phyloP scores from a whole-genome alignment of 2,797 vertebrate genomes.

The Babyrousa celebensis region DNA sequence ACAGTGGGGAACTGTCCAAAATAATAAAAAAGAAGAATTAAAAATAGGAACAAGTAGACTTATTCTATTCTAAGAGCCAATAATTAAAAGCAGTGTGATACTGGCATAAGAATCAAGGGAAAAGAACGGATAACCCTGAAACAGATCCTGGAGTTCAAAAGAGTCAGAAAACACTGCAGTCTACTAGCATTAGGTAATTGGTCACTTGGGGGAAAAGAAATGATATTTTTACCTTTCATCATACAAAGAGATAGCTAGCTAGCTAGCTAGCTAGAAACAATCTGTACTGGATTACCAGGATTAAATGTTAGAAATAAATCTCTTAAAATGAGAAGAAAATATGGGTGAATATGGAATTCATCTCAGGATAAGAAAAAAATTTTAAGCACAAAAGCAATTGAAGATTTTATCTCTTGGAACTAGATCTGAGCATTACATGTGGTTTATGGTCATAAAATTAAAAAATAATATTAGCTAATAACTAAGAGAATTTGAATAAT shows the following conservation, averaged over 20 bases:
- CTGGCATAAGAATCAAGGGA: conserved; percentile 80
- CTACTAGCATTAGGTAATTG: conserved; percentile 42
- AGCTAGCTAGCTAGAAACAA: neutral
- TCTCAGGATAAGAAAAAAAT: neutral
- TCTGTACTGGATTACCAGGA: neutral
- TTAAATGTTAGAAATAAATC: conserved; percentile 22
- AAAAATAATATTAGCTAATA: neutral
- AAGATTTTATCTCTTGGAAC: neutral
- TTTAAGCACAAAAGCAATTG: neutral
- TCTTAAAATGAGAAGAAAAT: conserved; percentile 30
- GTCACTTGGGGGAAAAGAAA: neutral
- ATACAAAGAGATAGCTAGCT: neutral
- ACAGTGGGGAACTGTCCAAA: conserved; percentile 67
- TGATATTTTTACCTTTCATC: conserved; percentile 36
- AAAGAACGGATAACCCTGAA: conserved; percentile 81
- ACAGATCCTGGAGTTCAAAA: conserved; percentile 74
- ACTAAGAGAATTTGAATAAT: neutral
- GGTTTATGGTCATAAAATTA: conserved; percentile 37
- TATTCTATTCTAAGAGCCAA: conserved; percentile 77
- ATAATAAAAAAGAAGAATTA: conserved; percentile 79
- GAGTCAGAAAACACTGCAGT: conserved; percentile 63
- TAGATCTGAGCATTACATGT: neutral
- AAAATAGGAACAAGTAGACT: conserved; percentile 79
- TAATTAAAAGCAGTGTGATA: conserved; percentile 82
- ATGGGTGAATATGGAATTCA: conserved; percentile 15